Evolutionary conservation across 2,797 vertebrate genomes (phyloP), one percentile per base, ranked within the genome.

Genomic region (Spinus pinus): DNA sequence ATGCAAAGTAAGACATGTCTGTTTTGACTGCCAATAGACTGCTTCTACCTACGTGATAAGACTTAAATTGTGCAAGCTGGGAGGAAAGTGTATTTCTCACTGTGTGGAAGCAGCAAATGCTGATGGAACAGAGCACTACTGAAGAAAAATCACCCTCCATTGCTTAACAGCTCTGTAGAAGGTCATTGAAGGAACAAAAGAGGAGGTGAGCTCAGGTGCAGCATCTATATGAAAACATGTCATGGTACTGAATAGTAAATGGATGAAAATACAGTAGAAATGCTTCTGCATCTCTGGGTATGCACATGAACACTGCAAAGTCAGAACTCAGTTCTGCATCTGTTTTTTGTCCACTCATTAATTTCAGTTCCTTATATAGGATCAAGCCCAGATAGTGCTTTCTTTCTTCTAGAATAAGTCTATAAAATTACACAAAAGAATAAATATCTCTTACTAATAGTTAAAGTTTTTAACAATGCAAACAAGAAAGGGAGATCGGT

Each of bases 11-110:
- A 96, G 91, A 70, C 27, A 64, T 88, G 47, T 62, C 88, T 96
- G 96, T 96, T 96, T 96, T 94, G 94, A 67, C 96, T 97, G 93
- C 86, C 95, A 96, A 88, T 88, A 95, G 66, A 78, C 60, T 94
- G 94, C 65, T 65, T 96, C 95, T 94, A 90, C 81, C 91, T 96
- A 95, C 74, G 65, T 95, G 96, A 90, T 91, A 78, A 95, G 86
- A 96, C 61, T 95, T 92, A 91, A 95, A 64, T 65, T 95, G 67
- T 91, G 73, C 80, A 94, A 95, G 71, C 82, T 95, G 93, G 93
- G 67, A 94, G 50, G 83, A 88, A 92, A 95, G 74, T 80, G 56
- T 88, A 73, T 86, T 90, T 89, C 71, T 95, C 35, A 62, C 67
- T 77, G 44, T 58, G 47, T 58, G 24, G n/a, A 94, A 95, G 67